Evolutionary conservation across 2,888 invertebrate species (phyloP), one percentile per base, ranked within the genome.

Genomic region (Lasioglossum marginatum): DNA sequence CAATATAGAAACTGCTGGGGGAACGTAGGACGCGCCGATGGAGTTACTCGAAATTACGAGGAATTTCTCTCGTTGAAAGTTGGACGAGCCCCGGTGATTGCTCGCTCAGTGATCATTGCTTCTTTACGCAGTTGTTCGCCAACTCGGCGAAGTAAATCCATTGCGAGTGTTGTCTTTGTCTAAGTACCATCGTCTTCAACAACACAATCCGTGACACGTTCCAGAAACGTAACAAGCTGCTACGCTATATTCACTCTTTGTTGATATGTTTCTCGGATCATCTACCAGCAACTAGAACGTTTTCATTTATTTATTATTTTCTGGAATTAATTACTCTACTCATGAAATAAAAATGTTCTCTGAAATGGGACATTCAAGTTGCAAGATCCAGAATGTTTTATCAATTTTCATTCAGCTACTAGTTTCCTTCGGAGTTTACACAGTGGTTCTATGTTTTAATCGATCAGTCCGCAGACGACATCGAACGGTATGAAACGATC

Each of bases 21-120:
- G 23, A 71, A 34, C 19, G n/a, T 37, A 14, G n/a, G 37, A 19
- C 45, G 68, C 23, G 16, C 5, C n/a, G n/a, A 48, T 14, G 23
- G 12, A 79, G 43, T 57, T 79, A 34, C 43, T 31, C 37, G 71
- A 60, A 71, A 78, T 40, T 4, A 19, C 27, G 16, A 14, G 31
- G 52, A 48, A 73, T 37, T 37, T 52, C 45, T 14, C 72, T 45
- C 45, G 45, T 45, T n/a, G 70, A 40, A 37, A 70, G 70, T 70
- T 70, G 3, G 12, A 12, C 37, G 37, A 12, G 37, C 19, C 40
- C 2, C 57, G n/a, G 40, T 23, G 37, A 70, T 70, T 40, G 40
- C 37, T 23, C 12, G 23, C 23, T 40, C n/a, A 4, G 12, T 0
- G 12, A 70, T 70, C 40, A 12, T 40, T 40, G 37, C 37, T 37